phyloP scores from a whole-genome alignment of 30 jellyfish, hydroid and myxozoan genomes.

The Chrysaora quinquecirrha region DNA sequence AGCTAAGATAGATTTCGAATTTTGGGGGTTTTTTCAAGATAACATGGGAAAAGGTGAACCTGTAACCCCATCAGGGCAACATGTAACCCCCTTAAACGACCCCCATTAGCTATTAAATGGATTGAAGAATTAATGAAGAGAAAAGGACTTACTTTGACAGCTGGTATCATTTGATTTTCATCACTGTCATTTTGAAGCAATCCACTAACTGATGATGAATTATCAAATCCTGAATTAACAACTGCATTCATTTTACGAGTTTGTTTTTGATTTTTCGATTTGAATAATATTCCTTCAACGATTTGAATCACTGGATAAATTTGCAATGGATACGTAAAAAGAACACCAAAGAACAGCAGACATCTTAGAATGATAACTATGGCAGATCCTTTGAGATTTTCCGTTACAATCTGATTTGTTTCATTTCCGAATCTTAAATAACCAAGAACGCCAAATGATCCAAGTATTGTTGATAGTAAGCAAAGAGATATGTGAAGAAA shows the following conservation, averaged over 20 bases:
- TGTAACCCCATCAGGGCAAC: no score
- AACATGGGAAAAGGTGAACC: no score
- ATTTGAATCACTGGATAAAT: slow-evolving; percentile 93
- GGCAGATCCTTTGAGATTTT: slow-evolving; percentile 67
- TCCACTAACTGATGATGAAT: not conserved
- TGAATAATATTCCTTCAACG: slow-evolving; percentile 69
- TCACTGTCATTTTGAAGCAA: not conserved
- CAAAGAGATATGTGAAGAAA: slow-evolving; percentile 84
- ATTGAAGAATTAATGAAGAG: no score
- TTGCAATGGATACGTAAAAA: slow-evolving; percentile 96
- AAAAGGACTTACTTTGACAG: no score
- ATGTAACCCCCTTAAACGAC: no score
- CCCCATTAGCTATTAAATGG: no score
- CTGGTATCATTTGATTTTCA: no score
- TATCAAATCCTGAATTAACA: slow-evolving; percentile 17
- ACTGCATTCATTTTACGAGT: slow-evolving; percentile 10
- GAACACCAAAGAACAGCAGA: slow-evolving; percentile 90
- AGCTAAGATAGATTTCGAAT: no score
- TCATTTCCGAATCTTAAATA: slow-evolving; percentile 86
- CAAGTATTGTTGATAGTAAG: slow-evolving; percentile 75
- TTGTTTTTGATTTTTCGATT: slow-evolving; percentile 29
- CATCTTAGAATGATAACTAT: slow-evolving; percentile 80
- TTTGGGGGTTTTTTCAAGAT: no score
- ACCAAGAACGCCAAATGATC: slow-evolving; percentile 92
- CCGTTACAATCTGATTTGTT: slow-evolving; percentile 94